Evolutionary conservation across 1,140 invertebrate species (phyloP).

Genomic region (Phortica variegata): DNA sequence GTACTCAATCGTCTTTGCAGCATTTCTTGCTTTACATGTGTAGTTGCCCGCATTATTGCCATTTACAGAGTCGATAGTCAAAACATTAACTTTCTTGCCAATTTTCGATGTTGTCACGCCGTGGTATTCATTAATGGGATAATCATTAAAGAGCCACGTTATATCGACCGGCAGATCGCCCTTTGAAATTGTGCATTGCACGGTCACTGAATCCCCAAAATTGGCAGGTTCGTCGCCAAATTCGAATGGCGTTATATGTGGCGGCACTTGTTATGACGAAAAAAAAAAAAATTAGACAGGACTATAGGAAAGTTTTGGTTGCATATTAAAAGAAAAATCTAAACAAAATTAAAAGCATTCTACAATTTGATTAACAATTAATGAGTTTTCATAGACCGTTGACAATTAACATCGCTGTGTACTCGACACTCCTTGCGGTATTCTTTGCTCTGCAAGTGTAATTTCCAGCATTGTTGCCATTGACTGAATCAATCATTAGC

Average conservation of each 20-base stretch:
- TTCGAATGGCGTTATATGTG: conserved; percentile 68
- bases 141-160: conserved; percentile 67
- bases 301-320: no score
- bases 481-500: conserved; percentile 74
- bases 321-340: background rate
- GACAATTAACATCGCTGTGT: conserved; percentile 70
- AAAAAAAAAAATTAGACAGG: no score
- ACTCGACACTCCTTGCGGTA: conserved; percentile 66
- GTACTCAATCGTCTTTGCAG: conserved; percentile 67
- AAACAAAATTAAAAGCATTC: no score
- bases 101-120: conserved; percentile 72
- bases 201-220: conserved; percentile 69
- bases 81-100: conserved; percentile 74
- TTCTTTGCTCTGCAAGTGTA: conserved; percentile 79
- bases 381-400: no score
- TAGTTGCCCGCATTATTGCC: conserved; percentile 75
- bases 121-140: conserved; percentile 63
- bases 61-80: conserved; percentile 74
- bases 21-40: conserved; percentile 75
- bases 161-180: conserved; percentile 71
- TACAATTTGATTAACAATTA: no score
- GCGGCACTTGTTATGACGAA: conserved; percentile 59
- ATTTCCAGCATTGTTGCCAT: conserved; percentile 72
- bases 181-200: conserved; percentile 69
- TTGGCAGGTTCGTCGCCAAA: conserved; percentile 69